These are phyloP conservation scores for Gastrophysa polygoni DNA, from an alignment of 2,888 invertebrate species.

Conservation along the genomic window DNA sequence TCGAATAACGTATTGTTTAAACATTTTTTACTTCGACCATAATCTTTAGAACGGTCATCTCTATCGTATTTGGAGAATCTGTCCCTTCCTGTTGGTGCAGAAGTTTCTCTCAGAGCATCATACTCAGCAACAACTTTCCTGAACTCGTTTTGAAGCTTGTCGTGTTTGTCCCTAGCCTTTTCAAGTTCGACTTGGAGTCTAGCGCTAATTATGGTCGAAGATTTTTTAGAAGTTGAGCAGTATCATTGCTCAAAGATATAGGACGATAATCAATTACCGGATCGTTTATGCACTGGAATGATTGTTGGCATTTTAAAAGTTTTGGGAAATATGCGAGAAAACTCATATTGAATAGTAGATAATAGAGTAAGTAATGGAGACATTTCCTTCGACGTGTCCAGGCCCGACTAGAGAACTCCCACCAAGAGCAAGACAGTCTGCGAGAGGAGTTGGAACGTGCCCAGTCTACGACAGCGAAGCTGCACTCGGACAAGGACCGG, in stretches of 20 bases:
- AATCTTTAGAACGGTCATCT: constrained; percentile 71
- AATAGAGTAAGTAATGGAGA: too few relatives aligned
- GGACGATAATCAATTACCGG: too few relatives aligned
- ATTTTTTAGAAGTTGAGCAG: too few relatives aligned
- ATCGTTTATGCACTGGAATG: too few relatives aligned
- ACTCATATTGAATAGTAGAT: too few relatives aligned
- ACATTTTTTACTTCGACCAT: too few relatives aligned
- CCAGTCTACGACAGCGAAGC: constrained; percentile 80
- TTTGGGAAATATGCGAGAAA: too few relatives aligned
- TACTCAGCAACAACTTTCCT: constrained; percentile 80
- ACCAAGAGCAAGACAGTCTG: constrained; percentile 91
- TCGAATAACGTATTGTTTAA: too few relatives aligned
- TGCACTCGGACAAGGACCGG: constrained; percentile 84
- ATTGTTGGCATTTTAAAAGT: too few relatives aligned
- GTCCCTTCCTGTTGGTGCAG: constrained; percentile 68
- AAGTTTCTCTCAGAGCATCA: constrained; percentile 81
- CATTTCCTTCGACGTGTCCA: background rate
- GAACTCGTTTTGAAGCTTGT: constrained; percentile 81
- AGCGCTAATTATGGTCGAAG: too few relatives aligned
- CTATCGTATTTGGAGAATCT: constrained; percentile 79
- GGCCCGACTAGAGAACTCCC: constrained; percentile 92
- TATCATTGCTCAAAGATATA: too few relatives aligned
- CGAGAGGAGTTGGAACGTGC: constrained; percentile 91
- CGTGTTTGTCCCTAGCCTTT: constrained; percentile 90
- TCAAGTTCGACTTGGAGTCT: constrained; percentile 86